A percentile compares a stretch with the other conserved stretches of the same genome.
Conservation (phyloP, 2,113 vertebrate species). For the Colius striatus region DNA sequence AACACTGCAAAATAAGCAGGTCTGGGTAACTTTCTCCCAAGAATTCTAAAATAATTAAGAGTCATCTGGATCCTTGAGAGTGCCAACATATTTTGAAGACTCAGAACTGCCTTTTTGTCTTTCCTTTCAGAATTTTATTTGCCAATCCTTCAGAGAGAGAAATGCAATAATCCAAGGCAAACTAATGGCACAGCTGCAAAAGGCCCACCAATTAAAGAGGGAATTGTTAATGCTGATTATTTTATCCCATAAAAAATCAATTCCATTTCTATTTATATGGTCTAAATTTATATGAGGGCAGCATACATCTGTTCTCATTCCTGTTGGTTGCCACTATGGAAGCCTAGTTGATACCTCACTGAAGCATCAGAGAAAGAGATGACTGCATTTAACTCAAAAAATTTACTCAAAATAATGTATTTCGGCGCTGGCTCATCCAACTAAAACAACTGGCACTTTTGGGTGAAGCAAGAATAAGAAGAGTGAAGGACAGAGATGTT, state of each 20-base stretch:
- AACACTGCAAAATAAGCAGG: not conserved
- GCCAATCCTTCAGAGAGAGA: not conserved
- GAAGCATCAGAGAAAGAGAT: not conserved
- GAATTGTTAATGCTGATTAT: not conserved
- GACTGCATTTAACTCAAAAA: not conserved
- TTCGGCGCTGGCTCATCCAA: not conserved
- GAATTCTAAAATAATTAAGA: not conserved
- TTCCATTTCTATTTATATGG: not conserved
- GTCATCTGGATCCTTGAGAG: not conserved
- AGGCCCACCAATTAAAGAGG: not conserved
- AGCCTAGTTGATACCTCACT: not conserved
- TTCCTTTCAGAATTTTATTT: not conserved
- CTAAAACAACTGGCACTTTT: not conserved
- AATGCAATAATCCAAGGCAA: not conserved
- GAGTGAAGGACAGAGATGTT: not conserved
- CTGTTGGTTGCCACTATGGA: not conserved
- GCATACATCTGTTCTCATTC: not conserved
- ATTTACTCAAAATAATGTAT: not conserved
- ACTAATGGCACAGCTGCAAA: not conserved
- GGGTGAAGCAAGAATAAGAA: not conserved
- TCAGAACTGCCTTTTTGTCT: not conserved
- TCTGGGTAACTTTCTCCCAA: not conserved
- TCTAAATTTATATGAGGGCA: not conserved
- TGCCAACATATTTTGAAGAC: not conserved
- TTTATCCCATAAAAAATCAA: not conserved